Base-by-base conservation (phyloP, 2,797 vertebrate genomes). In the Morelia viridis region DNA sequence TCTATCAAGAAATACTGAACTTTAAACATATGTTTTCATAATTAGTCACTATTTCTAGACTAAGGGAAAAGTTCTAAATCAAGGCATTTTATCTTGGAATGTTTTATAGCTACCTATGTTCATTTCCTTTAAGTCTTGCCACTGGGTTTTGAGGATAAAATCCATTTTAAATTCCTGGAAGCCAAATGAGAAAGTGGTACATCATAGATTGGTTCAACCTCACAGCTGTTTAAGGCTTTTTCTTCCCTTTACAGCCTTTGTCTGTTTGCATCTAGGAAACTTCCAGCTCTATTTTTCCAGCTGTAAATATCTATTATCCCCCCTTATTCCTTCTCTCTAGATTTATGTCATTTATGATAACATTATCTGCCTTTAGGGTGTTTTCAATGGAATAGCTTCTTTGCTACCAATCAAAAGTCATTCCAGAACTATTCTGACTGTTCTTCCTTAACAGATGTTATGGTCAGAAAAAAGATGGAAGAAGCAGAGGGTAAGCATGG, bases 1-100 rank as follows among this genome's bases (percentile, higher is more conserved):
- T 90, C 35, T 87, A 24, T 26, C 56, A 89, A 13, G 56, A 84
- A 71, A 86, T 53, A 57, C 22, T 86, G 41, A 86, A 62, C 65
- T 87, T 90, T 87, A 90, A 92, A 86, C 88, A 89, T 64, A 58
- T 92, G 88, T 90, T 92, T 87, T 91, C 89, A 65, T 50, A 86
- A 64, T 94, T 28, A 58, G 31, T 31, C 94, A 93, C 83, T 64
- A 89, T 86, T 35, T 92, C 41, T 93, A 93, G 83, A 22, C 0
- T 7, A 35, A 94, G 92, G 94, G 91, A 94, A 60, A 26, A 88
- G 53, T 60, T 92, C 62, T 56, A 84, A 12, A 94, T n/a, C 53
- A 93, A 93, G 22, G 0, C 71, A 7, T 4, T 94, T 94, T 94
- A 87, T 56, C 92, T 93, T 93, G 68, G 26, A 92, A 46, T 64